Evolutionary conservation across 2,797 vertebrate genomes (phyloP).

Genomic region (Chelonia mydas): DNA sequence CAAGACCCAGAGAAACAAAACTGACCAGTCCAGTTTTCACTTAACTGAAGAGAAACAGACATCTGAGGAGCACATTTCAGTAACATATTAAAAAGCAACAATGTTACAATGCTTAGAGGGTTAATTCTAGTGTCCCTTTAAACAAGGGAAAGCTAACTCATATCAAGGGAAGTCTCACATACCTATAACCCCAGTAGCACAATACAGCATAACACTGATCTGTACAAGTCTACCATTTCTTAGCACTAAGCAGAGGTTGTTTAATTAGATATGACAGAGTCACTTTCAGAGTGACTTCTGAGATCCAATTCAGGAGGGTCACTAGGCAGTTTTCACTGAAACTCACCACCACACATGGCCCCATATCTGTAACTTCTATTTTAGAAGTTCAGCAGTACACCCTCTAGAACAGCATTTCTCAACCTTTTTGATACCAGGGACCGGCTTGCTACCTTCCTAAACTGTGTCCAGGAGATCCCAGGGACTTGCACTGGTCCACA

Average conservation of each 20-base stretch:
- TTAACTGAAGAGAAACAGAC: not conserved
- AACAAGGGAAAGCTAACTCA: not conserved
- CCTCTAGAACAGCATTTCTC: no score
- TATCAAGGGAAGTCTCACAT: not conserved
- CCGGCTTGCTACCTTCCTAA: no score
- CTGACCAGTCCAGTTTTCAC: not conserved
- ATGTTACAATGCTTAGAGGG: not conserved
- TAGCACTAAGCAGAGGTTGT: not conserved
- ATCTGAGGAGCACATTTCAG: not conserved
- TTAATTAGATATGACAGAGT: not conserved
- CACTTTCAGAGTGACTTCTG: not conserved
- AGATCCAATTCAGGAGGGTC: not conserved
- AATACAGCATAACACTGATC: not conserved
- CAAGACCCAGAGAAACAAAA: not conserved
- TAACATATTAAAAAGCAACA: not conserved
- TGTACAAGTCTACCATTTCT: not conserved
- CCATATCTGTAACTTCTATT: no score
- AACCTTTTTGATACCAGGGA: no score
- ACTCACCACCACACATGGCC: not conserved
- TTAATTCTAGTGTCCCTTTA: not conserved
- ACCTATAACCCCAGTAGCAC: not conserved
- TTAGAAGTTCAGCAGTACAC: not conserved
- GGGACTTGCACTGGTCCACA: no score
- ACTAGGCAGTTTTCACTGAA: not conserved
- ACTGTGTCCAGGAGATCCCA: no score